phyloP scores from a whole-genome alignment of 2,113 vertebrate genomes.

The Motacilla alba region DNA sequence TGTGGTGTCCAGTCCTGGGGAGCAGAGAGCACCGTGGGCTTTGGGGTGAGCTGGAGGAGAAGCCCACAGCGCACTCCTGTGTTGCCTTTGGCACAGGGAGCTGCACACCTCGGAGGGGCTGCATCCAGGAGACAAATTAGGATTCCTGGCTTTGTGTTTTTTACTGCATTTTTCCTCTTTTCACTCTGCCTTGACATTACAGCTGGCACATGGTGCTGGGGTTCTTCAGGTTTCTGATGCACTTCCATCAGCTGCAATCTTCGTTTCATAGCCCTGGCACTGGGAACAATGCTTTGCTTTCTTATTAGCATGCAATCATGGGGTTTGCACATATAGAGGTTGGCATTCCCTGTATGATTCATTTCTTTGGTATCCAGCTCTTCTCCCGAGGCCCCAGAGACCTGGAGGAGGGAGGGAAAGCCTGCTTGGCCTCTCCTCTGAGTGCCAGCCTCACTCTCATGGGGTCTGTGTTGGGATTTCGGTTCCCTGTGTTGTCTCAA shows the following conservation, averaged over 20 bases:
- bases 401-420: not conserved
- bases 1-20: rapidly evolving
- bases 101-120: not conserved
- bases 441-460: not conserved
- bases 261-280: slow-evolving; percentile 20
- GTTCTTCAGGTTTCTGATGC: not conserved
- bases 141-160: not conserved
- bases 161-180: not conserved
- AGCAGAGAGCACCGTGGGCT: not conserved
- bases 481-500: not conserved
- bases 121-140: not conserved
- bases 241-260: not conserved
- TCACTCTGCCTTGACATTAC: not conserved
- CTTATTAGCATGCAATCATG: not conserved
- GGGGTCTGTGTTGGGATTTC: not conserved
- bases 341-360: slow-evolving; percentile 42
- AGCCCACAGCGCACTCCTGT: not conserved
- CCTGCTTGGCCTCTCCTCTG: not conserved
- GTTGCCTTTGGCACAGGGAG: not conserved
- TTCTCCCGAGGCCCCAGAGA: slow-evolving; percentile 21
- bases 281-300: slow-evolving; percentile 31
- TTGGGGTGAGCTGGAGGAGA: not conserved
- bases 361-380: slow-evolving; percentile 53
- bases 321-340: not conserved
- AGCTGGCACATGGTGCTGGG: not conserved